Evolutionary conservation across 2,113 vertebrate species (phyloP), one percentile per base, ranked within the genome.

Genomic region (Campylomormyrus tamandua): DNA sequence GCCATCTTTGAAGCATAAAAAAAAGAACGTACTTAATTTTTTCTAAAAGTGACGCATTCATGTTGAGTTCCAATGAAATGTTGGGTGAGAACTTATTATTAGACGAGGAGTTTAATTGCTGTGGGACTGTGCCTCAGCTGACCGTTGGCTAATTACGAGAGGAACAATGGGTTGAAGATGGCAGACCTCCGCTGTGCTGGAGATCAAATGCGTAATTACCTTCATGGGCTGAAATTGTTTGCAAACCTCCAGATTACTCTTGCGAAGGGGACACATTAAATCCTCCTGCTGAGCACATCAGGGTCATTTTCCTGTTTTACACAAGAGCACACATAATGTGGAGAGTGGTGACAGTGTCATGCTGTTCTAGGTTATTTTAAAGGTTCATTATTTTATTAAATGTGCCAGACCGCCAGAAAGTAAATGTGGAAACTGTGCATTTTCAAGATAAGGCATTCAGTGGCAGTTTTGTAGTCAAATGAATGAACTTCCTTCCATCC

Each of bases 141-240:
- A 92, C 88, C 91, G 89, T 90, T 91, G 70, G 89, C 89, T 91
- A 93, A 94, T 93, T 90, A 91, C 83, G 84, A 27, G 62, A 86
- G 48, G 89, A 74, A 90, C 90, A 88, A 92, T 83, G 91, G 90
- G 83, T 92, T 90, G 77, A 90, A 90, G 66, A 89, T 88, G n/a
- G 89, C 45, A 89, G 52, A 87, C 56, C 58, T 52, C 31, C 49
- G 52, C 42, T 85, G 46, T 87, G 87, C 88, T 89, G 89, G 89
- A 89, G 86, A 90, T 89, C 49, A 50, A 90, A 87, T 77, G 83
- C 89, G 70, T 87, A 56, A 83, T 91, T 89, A 87, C 84, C 84
- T 85, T 89, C 46, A 66, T 52, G 84, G 80, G 77, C 83, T 89
- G 52, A 53, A 89, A 84, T 83, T 27, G 48, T 50, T 84, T 80